phyloP scores from a whole-genome alignment of 2,113 vertebrate species.

The Neogale vison region DNA sequence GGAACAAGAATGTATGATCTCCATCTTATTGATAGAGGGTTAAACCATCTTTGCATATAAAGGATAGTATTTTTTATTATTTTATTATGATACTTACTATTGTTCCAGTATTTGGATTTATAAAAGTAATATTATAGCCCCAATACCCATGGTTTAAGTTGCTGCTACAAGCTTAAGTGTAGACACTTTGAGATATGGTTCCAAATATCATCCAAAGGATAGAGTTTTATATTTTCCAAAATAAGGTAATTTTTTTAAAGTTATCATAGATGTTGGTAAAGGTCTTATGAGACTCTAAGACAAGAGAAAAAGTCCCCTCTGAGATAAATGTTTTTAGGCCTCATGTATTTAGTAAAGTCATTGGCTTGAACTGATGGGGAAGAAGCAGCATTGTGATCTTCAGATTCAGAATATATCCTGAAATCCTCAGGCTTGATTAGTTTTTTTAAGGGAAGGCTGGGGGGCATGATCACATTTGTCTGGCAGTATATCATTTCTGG shows the following conservation, averaged over 20 bases:
- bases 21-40: background rate
- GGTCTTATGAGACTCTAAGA: background rate
- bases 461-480: conserved; percentile 46
- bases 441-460: conserved; percentile 42
- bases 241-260: background rate
- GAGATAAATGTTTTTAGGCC: background rate
- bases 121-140: background rate
- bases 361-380: background rate
- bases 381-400: conserved; percentile 29
- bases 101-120: background rate
- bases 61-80: background rate
- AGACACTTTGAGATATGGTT: background rate
- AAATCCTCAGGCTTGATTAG: conserved; percentile 56
- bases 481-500: conserved; percentile 71
- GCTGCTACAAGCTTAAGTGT: background rate
- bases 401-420: background rate
- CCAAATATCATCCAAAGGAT: background rate
- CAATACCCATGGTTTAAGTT: background rate
- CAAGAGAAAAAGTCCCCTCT: background rate
- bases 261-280: background rate
- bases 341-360: background rate
- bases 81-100: background rate
- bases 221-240: conserved; percentile 3
- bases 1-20: background rate
- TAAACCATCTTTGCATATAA: background rate